These are phyloP conservation scores for Nannoperca australis DNA, from an alignment of 2,797 vertebrate species.

Conservation along the genomic window DNA sequence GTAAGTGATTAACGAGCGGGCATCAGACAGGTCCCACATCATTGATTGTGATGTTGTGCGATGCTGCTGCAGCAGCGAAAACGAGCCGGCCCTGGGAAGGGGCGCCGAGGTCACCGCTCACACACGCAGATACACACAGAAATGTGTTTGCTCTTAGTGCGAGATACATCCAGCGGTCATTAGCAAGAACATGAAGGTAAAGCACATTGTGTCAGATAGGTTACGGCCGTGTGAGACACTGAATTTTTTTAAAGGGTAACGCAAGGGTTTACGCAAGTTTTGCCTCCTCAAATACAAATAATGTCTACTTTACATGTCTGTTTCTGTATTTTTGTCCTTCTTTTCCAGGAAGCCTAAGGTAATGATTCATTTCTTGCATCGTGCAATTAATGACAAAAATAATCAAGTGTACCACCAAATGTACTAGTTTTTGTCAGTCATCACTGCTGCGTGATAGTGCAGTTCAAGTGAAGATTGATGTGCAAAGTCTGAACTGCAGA, in stretches of 20 bases:
- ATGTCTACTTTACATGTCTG: background rate
- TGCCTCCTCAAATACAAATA: background rate
- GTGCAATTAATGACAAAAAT: slow-evolving; percentile 1
- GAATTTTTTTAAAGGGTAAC: slow-evolving; percentile 8
- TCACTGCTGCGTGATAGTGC: background rate
- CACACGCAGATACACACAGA: slow-evolving; percentile 30
- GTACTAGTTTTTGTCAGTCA: background rate
- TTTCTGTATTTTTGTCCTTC: background rate
- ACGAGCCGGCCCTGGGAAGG: slow-evolving; percentile 63
- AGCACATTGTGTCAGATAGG: slow-evolving; percentile 41
- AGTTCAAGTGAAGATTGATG: background rate
- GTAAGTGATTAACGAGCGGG: slow-evolving; percentile 84
- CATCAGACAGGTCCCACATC: slow-evolving; percentile 78
- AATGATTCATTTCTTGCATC: background rate
- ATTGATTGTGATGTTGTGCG: slow-evolving; percentile 81
- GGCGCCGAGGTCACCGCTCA: slow-evolving; percentile 63
- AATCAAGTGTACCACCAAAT: background rate
- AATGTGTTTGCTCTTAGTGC: slow-evolving; percentile 42
- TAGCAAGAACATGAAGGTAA: slow-evolving; percentile 48
- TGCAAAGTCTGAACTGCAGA: background rate
- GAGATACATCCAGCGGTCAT: slow-evolving; percentile 52
- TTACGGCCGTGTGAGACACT: background rate
- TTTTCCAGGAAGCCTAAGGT: background rate
- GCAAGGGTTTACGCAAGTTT: background rate
- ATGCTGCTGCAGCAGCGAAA: slow-evolving; percentile 68